These are phyloP conservation scores for Xenus cinereus DNA, from an alignment of 2,113 vertebrate genomes.

Conservation along the genomic window DNA sequence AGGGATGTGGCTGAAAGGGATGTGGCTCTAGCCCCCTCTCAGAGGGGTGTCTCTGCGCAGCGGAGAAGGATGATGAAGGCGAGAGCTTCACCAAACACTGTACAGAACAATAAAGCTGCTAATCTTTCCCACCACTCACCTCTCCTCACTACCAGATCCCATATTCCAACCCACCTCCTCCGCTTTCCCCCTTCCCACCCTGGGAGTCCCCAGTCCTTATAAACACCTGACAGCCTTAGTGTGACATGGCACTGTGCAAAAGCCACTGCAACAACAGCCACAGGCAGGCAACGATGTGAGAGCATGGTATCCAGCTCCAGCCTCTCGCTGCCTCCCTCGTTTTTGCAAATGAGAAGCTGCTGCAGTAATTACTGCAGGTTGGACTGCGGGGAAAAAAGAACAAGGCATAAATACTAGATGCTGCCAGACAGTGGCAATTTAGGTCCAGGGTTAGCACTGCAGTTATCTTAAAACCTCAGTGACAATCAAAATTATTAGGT, in stretches of 20 bases:
- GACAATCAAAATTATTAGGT: background rate
- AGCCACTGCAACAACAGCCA: background rate
- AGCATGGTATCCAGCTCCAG: background rate
- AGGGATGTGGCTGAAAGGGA: background rate
- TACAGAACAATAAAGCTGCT: background rate
- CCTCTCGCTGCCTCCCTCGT: accelerated
- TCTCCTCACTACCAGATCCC: background rate
- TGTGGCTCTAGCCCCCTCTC: background rate
- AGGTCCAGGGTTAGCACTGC: background rate
- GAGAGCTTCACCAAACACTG: background rate
- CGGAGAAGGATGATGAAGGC: background rate
- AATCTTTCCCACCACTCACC: background rate
- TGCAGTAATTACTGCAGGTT: background rate
- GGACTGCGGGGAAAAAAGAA: background rate
- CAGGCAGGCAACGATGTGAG: background rate
- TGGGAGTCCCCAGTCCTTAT: background rate
- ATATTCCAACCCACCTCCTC: background rate
- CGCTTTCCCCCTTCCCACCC: background rate
- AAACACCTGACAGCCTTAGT: background rate
- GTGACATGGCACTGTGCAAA: background rate
- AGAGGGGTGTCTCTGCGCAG: background rate
- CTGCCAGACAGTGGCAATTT: background rate
- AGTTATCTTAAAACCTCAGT: background rate
- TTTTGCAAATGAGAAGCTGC: background rate
- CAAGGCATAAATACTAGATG: background rate